Percentiles rank a stretch among this genome's conserved stretches.
These are phyloP conservation scores for Bombus fervidus DNA, from an alignment of 1,140 invertebrate genomes.

Conservation along the genomic window DNA sequence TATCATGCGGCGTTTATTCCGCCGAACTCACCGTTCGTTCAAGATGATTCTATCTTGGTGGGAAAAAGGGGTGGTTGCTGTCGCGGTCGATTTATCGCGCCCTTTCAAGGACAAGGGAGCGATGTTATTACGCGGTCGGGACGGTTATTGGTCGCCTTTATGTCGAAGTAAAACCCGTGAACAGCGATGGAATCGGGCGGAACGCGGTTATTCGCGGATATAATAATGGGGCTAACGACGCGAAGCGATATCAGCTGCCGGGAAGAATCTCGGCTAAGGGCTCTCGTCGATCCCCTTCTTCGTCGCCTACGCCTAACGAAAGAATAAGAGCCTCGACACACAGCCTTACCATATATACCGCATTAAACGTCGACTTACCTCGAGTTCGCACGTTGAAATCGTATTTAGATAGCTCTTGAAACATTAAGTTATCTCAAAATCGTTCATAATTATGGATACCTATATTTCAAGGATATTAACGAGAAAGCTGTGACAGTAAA, in stretches of 20 bases:
- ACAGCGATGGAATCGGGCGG: not conserved
- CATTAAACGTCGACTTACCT: conserved; percentile 14
- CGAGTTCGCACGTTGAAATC: not conserved
- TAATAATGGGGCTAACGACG: conserved; percentile 47
- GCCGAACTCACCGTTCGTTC: not conserved
- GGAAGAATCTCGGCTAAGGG: conserved; percentile 30
- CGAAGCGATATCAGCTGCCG: not conserved
- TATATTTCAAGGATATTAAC: not conserved
- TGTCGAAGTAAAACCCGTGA: conserved; percentile 32
- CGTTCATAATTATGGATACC: not conserved
- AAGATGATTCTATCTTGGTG: not conserved
- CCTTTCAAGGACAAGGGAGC: not conserved
- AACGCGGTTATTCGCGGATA: conserved; percentile 30
- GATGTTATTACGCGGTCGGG: conserved; percentile 26
- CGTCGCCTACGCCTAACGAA: not conserved
- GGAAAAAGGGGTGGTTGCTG: too few relatives aligned
- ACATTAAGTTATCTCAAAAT: not conserved
- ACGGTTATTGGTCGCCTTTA: conserved; percentile 40
- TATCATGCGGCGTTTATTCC: not conserved
- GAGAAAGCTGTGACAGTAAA: not conserved
- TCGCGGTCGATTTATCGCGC: conserved; percentile 25
- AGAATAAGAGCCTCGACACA: not conserved
- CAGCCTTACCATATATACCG: conserved; percentile 1
- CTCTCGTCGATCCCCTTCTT: not conserved
- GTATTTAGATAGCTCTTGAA: not conserved